A percentile compares a stretch with the other conserved stretches of the same genome.
Conservation (phyloP, 2,888 invertebrate species). For the Drosophila silvestris region DNA sequence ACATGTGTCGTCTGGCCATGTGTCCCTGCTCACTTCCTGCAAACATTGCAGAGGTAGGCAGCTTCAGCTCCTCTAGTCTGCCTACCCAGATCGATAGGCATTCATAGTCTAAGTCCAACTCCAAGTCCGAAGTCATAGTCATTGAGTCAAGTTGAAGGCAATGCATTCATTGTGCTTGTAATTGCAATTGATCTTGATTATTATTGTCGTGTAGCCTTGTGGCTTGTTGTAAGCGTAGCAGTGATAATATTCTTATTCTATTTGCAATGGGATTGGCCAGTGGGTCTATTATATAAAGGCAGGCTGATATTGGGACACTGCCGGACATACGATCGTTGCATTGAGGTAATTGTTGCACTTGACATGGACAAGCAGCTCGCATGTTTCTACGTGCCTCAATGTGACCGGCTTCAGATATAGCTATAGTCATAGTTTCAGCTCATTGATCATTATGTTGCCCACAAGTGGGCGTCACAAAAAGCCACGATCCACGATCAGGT, state of each 20-base stretch:
- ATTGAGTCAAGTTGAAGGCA: slow-evolving; percentile 69
- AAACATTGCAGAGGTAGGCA: slow-evolving; percentile 46
- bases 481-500: slow-evolving; percentile 42
- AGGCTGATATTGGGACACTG: slow-evolving; percentile 8
- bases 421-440: slow-evolving; percentile 21
- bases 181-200: slow-evolving; percentile 81
- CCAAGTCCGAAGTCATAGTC: slow-evolving; percentile 46
- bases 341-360: slow-evolving; percentile 78
- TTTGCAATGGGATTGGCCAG: slow-evolving; percentile 65
- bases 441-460: slow-evolving; percentile 72
- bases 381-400: slow-evolving; percentile 77
- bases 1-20: slow-evolving; percentile 40
- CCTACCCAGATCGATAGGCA: slow-evolving; percentile 68
- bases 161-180: slow-evolving; percentile 80
- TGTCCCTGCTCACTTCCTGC: slow-evolving; percentile 53
- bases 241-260: slow-evolving; percentile 81
- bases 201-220: slow-evolving; percentile 67
- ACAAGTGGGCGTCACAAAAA: slow-evolving; percentile 71
- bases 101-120: slow-evolving; percentile 38
- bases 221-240: slow-evolving; percentile 34
- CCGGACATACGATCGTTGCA: slow-evolving; percentile 67
- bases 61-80: slow-evolving; percentile 41
- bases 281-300: slow-evolving; percentile 26
- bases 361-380: slow-evolving; percentile 76
- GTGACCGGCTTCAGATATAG: slow-evolving; percentile 49